Percentiles rank a stretch among this genome's conserved stretches.
phyloP scores from a whole-genome alignment of 1,140 invertebrate genomes.

The Tigriopus japonicus region DNA sequence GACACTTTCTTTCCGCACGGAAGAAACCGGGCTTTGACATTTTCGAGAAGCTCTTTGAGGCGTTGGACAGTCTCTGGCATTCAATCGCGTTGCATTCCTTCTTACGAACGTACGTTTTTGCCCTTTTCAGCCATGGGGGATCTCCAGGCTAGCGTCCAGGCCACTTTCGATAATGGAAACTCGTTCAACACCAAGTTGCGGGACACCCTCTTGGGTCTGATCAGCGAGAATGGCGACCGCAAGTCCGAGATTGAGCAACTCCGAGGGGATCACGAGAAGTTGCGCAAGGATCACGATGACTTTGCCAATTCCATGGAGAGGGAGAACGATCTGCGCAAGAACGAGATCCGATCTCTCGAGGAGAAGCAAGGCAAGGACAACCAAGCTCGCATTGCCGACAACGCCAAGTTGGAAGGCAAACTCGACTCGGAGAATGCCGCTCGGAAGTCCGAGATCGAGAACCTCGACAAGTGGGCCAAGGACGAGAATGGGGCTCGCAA shows the following conservation, averaged over 20 bases:
- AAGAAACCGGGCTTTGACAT: too few relatives aligned
- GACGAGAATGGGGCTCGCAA: slow-evolving; percentile 13
- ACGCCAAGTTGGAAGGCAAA: slow-evolving; percentile 14
- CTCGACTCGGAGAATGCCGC: slow-evolving; percentile 11
- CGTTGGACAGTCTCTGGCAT: too few relatives aligned
- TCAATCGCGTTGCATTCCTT: too few relatives aligned
- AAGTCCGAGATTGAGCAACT: slow-evolving; percentile 9
- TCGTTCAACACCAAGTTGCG: slow-evolving; percentile 11
- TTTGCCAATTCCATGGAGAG: slow-evolving; percentile 12
- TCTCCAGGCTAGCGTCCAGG: background rate
- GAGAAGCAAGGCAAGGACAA: slow-evolving; percentile 11
- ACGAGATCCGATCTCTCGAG: slow-evolving; percentile 12
- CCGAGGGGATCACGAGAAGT: slow-evolving; percentile 3
- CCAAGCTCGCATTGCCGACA: slow-evolving; percentile 12
- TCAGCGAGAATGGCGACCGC: slow-evolving; percentile 8
- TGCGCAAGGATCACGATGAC: slow-evolving; percentile 10
- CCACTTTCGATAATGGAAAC: slow-evolving; percentile 4
- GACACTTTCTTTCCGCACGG: too few relatives aligned
- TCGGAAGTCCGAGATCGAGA: slow-evolving; percentile 7
- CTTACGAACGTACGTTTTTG: too few relatives aligned
- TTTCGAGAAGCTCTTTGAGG: too few relatives aligned
- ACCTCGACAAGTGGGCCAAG: slow-evolving; percentile 11
- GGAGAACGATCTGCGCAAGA: slow-evolving; percentile 13
- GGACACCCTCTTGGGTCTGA: slow-evolving; percentile 13
- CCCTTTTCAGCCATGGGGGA: background rate